Conservation (phyloP, 1,140 invertebrate genomes). For the Fopius arisanus region DNA sequence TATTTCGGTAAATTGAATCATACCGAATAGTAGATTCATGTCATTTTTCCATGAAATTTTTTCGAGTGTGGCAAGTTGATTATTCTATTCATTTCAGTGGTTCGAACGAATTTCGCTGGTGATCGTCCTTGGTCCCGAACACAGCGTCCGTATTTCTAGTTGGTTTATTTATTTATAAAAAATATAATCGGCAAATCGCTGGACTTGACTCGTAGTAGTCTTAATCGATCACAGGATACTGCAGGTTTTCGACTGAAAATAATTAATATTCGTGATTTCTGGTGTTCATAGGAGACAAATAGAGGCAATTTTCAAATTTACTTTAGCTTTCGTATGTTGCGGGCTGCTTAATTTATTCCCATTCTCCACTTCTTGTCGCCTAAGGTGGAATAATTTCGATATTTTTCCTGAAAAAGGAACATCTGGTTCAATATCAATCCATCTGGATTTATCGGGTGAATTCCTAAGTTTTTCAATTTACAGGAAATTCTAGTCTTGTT, state of each 20-base stretch:
- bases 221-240: slow-evolving; percentile 41
- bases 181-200: not conserved
- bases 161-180: not conserved
- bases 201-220: not conserved
- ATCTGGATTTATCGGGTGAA: no score
- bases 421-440: no score
- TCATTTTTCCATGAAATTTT: no score
- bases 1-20: no score
- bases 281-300: no score
- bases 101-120: not conserved
- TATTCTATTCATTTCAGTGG: not conserved
- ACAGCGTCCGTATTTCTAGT: not conserved
- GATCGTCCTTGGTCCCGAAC: slow-evolving; percentile 1
- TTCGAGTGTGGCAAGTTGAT: not conserved
- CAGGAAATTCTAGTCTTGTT: no score
- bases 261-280: not conserved
- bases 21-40: no score
- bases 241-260: slow-evolving; percentile 47
- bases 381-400: slow-evolving; percentile 47
- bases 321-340: slow-evolving; percentile 44
- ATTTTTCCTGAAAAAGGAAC: slow-evolving; percentile 44
- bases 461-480: no score
- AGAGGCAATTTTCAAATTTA: slow-evolving; percentile 20
- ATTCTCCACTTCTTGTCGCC: slow-evolving; percentile 41
- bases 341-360: slow-evolving; percentile 37